phyloP scores from a whole-genome alignment of 64 coral and sea anemone genomes.

The Porites australiensis region DNA sequence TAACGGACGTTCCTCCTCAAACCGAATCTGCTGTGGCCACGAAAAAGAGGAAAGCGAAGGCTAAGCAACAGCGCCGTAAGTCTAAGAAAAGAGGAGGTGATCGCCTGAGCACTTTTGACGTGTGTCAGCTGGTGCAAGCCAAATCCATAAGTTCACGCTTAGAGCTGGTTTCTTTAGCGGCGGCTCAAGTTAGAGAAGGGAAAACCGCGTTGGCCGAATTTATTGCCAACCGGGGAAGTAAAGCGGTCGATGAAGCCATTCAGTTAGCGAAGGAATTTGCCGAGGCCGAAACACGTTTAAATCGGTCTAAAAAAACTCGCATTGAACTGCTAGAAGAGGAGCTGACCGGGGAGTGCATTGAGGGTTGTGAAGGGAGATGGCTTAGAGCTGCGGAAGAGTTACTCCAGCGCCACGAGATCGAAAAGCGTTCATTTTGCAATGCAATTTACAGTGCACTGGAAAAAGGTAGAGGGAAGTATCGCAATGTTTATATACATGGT shows the following conservation, averaged over 20 bases:
- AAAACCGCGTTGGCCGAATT: not conserved
- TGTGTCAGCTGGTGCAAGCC: too few species aligned
- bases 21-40: too few species aligned
- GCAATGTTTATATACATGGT: slow-evolving; percentile 58
- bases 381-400: not conserved
- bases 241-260: slow-evolving; percentile 48
- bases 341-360: not conserved
- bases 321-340: slow-evolving; percentile 43
- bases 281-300: slow-evolving; percentile 10
- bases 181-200: not conserved
- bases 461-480: slow-evolving; percentile 46
- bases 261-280: too few species aligned
- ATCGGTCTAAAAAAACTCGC: slow-evolving; percentile 17
- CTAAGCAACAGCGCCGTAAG: too few species aligned
- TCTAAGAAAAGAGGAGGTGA: too few species aligned
- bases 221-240: slow-evolving; percentile 14
- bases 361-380: slow-evolving; percentile 38
- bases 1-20: too few species aligned
- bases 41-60: too few species aligned
- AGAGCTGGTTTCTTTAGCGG: not conserved
- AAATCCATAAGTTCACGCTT: not conserved
- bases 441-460: slow-evolving; percentile 30
- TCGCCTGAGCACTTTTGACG: too few species aligned
- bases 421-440: not conserved
- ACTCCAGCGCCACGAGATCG: slow-evolving; percentile 9